These are phyloP conservation scores for Micronycteris hirsuta DNA, from an alignment of 2,113 vertebrate genomes.

Conservation along the genomic window DNA sequence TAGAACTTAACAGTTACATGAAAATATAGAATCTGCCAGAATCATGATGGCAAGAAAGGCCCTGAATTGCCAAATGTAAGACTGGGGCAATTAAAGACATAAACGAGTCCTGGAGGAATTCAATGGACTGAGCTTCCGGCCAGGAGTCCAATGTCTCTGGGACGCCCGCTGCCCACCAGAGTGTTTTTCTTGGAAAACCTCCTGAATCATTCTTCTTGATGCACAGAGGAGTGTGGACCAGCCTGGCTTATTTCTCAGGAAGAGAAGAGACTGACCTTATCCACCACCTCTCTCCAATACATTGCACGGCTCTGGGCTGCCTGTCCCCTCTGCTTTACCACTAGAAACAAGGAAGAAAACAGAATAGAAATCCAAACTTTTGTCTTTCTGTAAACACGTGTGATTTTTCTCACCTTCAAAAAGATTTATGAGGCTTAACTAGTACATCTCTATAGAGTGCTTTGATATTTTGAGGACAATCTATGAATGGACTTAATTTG, in stretches of 20 bases:
- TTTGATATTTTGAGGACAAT: not conserved
- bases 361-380: not conserved
- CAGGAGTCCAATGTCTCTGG: not conserved
- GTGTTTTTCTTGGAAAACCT: not conserved
- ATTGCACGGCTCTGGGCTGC: too few relatives aligned
- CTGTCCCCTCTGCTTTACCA: not conserved
- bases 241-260: not conserved
- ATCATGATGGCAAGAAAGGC: not conserved
- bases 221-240: not conserved
- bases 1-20: not conserved
- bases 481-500: not conserved
- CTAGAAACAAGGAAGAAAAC: not conserved
- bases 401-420: not conserved
- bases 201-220: not conserved
- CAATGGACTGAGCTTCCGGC: fast-evolving
- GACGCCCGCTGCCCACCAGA: not conserved
- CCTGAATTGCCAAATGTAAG: not conserved
- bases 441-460: not conserved
- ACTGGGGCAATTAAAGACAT: not conserved
- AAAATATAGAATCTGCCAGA: not conserved
- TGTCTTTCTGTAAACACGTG: not conserved
- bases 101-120: not conserved
- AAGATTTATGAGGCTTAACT: not conserved
- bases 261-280: not conserved
- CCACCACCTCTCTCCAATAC: not conserved